Percentiles rank a stretch among this genome's conserved stretches.
phyloP scores from a whole-genome alignment of 2,888 invertebrate species.

The Drosophila fungiperda region DNA sequence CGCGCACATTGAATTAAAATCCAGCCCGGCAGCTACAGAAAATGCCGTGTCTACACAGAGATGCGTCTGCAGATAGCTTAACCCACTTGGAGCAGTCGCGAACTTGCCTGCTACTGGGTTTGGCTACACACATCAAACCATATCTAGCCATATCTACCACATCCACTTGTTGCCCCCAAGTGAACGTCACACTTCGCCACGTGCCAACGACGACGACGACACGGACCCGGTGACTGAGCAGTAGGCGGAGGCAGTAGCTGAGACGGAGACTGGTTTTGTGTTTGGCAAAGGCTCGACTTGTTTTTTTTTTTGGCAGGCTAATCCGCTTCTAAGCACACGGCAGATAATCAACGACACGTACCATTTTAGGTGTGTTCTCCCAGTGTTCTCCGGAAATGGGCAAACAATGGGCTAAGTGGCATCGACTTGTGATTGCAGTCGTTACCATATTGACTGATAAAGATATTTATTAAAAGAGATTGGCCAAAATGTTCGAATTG shows the following conservation, averaged over 20 bases:
- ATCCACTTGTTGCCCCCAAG: slow-evolving; percentile 61
- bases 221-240: too few relatives aligned
- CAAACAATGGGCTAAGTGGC: slow-evolving; percentile 23
- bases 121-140: slow-evolving; percentile 13
- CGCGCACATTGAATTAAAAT: slow-evolving; percentile 66
- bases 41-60: slow-evolving; percentile 24
- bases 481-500: background rate
- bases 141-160: slow-evolving; percentile 1
- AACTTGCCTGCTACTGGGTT: slow-evolving; percentile 30
- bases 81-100: slow-evolving; percentile 22
- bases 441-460: slow-evolving; percentile 30
- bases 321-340: slow-evolving; percentile 70
- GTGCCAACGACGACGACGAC: slow-evolving; percentile 24
- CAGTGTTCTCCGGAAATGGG: slow-evolving; percentile 21
- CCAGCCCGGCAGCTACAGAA: slow-evolving; percentile 29
- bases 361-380: slow-evolving; percentile 52
- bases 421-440: slow-evolving; percentile 30
- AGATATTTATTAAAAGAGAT: background rate
- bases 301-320: slow-evolving; percentile 64
- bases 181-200: slow-evolving; percentile 46
- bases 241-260: background rate
- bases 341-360: slow-evolving; percentile 74
- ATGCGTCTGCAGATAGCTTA: slow-evolving; percentile 6
- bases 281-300: slow-evolving; percentile 41
- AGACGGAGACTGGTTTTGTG: slow-evolving; percentile 10